These are phyloP conservation scores for Orthonevra nobilis DNA, from an alignment of 2,888 invertebrate species.

Conservation along the genomic window DNA sequence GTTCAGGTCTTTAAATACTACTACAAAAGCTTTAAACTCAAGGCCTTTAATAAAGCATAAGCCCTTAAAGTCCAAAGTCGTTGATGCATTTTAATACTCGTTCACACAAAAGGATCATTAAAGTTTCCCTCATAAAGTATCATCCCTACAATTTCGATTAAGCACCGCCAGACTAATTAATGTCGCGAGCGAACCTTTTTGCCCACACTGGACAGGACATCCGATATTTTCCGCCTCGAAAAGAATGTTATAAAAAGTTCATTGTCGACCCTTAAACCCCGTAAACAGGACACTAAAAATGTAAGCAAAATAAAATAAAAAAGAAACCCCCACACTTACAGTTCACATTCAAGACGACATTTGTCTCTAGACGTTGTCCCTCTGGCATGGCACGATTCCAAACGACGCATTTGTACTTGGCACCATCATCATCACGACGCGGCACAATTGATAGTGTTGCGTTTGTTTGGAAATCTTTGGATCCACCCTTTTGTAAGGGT, in stretches of 20 bases:
- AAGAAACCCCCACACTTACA: constrained; percentile 85
- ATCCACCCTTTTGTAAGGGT: constrained; percentile 85
- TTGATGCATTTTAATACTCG: too few relatives aligned
- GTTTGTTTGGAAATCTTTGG: constrained; percentile 87
- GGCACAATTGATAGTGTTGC: constrained; percentile 89
- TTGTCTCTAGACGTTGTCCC: constrained; percentile 89
- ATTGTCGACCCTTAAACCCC: constrained; percentile 9
- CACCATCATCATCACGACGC: constrained; percentile 90
- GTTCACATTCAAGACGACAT: constrained; percentile 91
- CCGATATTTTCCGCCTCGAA: not conserved
- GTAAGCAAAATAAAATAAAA: constrained; percentile 57
- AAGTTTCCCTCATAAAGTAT: not conserved
- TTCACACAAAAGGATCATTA: too few relatives aligned
- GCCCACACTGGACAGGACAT: not conserved
- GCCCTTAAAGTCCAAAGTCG: too few relatives aligned
- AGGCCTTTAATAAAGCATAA: too few relatives aligned
- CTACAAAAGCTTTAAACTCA: too few relatives aligned
- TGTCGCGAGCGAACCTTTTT: not conserved
- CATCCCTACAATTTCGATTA: not conserved
- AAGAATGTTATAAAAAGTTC: constrained; percentile 23
- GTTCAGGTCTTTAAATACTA: too few relatives aligned
- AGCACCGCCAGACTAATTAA: constrained; percentile 19
- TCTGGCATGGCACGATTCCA: constrained; percentile 94
- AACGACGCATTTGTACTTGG: constrained; percentile 91
- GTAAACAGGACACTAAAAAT: constrained; percentile 39